Conservation (phyloP, 2,113 vertebrate genomes). For the Aldabrachelys gigantea region DNA sequence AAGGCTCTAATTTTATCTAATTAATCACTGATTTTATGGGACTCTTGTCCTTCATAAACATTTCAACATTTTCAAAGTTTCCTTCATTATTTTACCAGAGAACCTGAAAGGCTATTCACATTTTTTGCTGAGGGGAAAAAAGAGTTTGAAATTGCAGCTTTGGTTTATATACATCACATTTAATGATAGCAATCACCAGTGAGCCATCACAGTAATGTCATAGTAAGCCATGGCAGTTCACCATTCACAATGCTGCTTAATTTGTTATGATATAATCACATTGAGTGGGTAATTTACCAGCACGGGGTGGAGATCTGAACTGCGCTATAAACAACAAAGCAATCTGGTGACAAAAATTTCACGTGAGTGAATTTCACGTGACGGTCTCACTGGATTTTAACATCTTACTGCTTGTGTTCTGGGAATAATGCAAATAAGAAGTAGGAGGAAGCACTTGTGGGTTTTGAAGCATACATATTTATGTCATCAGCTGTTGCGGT, state of each 20-base stretch:
- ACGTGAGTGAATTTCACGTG: constrained; percentile 50
- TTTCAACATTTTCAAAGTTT: background rate
- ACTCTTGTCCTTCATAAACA: constrained; percentile 7
- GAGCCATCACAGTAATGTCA: constrained; percentile 63
- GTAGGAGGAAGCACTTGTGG: background rate
- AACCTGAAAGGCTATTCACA: constrained; percentile 20
- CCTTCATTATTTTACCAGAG: background rate
- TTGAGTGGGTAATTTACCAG: constrained; percentile 71
- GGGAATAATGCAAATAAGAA: constrained; percentile 64
- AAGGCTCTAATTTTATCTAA: background rate
- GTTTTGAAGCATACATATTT: constrained; percentile 33
- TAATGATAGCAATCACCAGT: constrained; percentile 69
- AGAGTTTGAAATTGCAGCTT: constrained; percentile 52
- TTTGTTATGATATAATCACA: constrained; percentile 67
- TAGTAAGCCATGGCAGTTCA: constrained; percentile 44
- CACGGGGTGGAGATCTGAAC: constrained; percentile 53
- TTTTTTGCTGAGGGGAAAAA: background rate
- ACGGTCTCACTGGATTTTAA: constrained; percentile 65
- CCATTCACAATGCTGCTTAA: constrained; percentile 72
- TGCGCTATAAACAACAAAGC: constrained; percentile 63
- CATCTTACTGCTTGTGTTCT: constrained; percentile 52
- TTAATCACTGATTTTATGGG: constrained; percentile 13
- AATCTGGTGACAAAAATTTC: constrained; percentile 67
- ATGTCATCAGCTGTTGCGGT: constrained; percentile 38
- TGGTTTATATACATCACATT: constrained; percentile 59